These are phyloP conservation scores for Ceratitis capitata DNA, from an alignment of 1,140 invertebrate species.

Conservation along the genomic window DNA sequence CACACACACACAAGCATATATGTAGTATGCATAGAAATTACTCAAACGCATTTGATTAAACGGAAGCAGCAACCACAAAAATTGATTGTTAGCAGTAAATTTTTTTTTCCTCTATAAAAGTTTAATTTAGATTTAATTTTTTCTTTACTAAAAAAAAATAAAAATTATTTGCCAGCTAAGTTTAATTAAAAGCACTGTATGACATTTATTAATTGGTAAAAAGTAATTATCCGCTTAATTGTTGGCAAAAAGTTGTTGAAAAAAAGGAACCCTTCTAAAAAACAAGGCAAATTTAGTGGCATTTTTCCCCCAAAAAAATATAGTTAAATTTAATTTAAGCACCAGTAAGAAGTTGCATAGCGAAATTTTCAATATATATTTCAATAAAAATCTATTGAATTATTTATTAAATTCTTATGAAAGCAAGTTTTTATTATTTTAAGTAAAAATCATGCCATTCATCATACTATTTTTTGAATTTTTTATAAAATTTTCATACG, in stretches of 20 bases:
- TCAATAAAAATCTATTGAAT: too few relatives aligned
- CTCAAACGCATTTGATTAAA: background rate
- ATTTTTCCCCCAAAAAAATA: background rate
- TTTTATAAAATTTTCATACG: too few relatives aligned
- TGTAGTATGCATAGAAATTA: too few relatives aligned
- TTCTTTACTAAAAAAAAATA: background rate
- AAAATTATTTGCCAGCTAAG: background rate
- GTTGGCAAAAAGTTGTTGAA: background rate
- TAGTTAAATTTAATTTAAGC: too few relatives aligned
- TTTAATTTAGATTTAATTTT: background rate
- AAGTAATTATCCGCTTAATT: background rate
- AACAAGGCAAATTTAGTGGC: background rate
- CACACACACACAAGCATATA: background rate
- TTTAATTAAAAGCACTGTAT: conserved; percentile 22
- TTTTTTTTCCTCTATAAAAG: conserved; percentile 24
- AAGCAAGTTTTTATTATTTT: too few relatives aligned
- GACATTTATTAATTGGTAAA: conserved; percentile 16
- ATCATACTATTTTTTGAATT: too few relatives aligned
- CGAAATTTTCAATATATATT: too few relatives aligned
- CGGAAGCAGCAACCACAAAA: background rate
- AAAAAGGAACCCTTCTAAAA: too few relatives aligned
- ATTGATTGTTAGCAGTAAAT: conserved; percentile 2
- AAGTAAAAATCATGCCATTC: too few relatives aligned
- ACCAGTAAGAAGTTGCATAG: too few relatives aligned
- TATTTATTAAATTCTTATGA: too few relatives aligned